Evolutionary conservation across 2,113 vertebrate genomes (phyloP).

Genomic region (Hippocampus barbouri): DNA sequence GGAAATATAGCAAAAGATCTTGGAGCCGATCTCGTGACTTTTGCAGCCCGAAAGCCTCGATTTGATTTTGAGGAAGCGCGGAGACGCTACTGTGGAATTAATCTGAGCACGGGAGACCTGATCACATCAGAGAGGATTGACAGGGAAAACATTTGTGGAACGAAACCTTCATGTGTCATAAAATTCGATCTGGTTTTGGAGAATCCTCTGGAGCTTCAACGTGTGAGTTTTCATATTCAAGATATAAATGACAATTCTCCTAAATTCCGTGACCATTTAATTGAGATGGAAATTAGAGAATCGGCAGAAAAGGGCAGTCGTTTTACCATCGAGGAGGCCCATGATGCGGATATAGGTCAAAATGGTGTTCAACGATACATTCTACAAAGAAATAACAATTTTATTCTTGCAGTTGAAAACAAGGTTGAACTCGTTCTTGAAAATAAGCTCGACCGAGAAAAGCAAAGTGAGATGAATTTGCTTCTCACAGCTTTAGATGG

Average conservation of each 20-base stretch:
- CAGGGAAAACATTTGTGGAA: conserved; percentile 55
- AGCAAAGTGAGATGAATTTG: conserved; percentile 43
- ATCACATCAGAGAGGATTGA: conserved; percentile 50
- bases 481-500: conserved; percentile 60
- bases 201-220: conserved; percentile 61
- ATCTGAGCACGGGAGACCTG: conserved; percentile 49
- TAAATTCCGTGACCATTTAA: conserved; percentile 11
- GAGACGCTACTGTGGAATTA: conserved; percentile 38
- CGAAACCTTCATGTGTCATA: conserved; percentile 48
- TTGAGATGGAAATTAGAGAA: conserved; percentile 37
- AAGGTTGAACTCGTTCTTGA: conserved; percentile 47
- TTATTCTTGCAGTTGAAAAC: conserved; percentile 54
- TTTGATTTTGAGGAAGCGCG: conserved; percentile 38
- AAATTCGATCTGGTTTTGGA: conserved; percentile 63
- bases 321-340: conserved; percentile 63
- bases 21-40: conserved; percentile 48
- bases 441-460: conserved; percentile 54
- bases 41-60: conserved; percentile 58
- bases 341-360: conserved; percentile 65
- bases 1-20: conserved; percentile 74
- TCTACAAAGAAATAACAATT: conserved; percentile 53
- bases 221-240: conserved; percentile 52
- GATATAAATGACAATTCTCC: conserved; percentile 70
- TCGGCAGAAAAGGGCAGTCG: conserved; percentile 60
- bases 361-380: conserved; percentile 67